A percentile compares a stretch with the other conserved stretches of the same genome.
Evolutionary conservation across 2,113 vertebrate species (phyloP).

Genomic region (sheep (Ovis aries)): ARS-UI_Ramb_v3.0 NC_056058.1:87799001-87799500

Average conservation of each 20-base stretch:
- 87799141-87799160: neutral
- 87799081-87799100: neutral
- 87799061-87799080: neutral
- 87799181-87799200: neutral
- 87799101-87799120: neutral
- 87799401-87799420: neutral
- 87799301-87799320: neutral
- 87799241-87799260: neutral
- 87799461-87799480: neutral
- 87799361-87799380: neutral
- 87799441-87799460: neutral
- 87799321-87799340: neutral
- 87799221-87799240: neutral
- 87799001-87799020: neutral
- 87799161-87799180: neutral
- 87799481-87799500: neutral
- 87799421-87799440: neutral
- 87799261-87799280: neutral
- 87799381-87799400: neutral
- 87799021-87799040: neutral
- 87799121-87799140: neutral
- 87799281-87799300: neutral
- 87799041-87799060: slow-evolving; percentile 14
- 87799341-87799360: neutral
- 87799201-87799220: neutral